phyloP scores from a whole-genome alignment of 2,888 invertebrate species.

The Ptychoptera albimana region DNA sequence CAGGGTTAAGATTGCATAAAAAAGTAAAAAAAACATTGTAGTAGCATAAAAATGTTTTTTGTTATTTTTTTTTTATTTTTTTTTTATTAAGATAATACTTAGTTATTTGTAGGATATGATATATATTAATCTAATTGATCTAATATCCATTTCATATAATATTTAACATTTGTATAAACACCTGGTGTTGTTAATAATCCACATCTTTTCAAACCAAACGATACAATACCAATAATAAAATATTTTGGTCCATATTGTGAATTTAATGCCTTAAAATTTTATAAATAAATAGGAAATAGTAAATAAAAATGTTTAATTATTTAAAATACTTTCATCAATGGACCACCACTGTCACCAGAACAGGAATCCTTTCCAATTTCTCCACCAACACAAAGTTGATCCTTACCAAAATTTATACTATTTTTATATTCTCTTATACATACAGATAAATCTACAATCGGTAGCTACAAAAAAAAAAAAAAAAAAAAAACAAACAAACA shows the following conservation, averaged over 20 bases:
- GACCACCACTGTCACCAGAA: constrained; percentile 37
- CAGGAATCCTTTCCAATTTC: constrained; percentile 40
- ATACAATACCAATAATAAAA: constrained; percentile 43
- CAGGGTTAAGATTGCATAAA: too few species aligned
- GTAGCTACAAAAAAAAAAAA: constrained; percentile 1
- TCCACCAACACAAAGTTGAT: constrained; percentile 41
- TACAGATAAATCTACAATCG: constrained; percentile 4
- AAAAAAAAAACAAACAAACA: not conserved
- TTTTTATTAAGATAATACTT: too few species aligned
- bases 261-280: not conserved
- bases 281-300: not conserved
- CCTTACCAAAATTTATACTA: constrained; percentile 21
- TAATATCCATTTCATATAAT: constrained; percentile 40
- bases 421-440: constrained; percentile 18
- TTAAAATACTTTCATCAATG: not conserved
- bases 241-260: constrained; percentile 27
- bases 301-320: not conserved
- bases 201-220: constrained; percentile 41
- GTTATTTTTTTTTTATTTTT: too few species aligned
- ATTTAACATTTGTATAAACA: constrained; percentile 35
- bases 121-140: constrained; percentile 16
- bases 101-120: too few species aligned
- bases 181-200: constrained; percentile 33
- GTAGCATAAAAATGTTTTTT: too few species aligned
- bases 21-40: too few species aligned